Evolutionary conservation across 2,113 vertebrate genomes (phyloP).

Genomic region (mouse (Mus musculus)): DNA sequence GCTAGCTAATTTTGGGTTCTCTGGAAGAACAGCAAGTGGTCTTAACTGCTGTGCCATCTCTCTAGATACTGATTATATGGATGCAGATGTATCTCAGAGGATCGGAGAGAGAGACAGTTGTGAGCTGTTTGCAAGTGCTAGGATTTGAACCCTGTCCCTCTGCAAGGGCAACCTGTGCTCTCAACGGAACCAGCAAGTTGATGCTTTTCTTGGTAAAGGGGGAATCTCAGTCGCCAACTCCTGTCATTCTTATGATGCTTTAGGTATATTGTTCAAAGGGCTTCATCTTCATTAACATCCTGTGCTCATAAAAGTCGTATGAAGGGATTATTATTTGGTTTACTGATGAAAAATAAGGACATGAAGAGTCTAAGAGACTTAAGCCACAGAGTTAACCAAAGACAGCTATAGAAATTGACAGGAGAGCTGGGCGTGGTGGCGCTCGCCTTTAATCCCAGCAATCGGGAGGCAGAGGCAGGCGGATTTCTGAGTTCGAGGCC

Average conservation of each 20-base stretch:
- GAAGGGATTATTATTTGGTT: not conserved
- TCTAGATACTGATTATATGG: too few species aligned
- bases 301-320: not conserved
- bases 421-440: too few species aligned
- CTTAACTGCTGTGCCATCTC: not conserved
- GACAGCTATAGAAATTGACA: not conserved
- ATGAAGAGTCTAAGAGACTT: not conserved
- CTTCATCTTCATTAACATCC: not conserved
- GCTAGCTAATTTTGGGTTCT: too few species aligned
- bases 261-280: not conserved
- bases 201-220: not conserved
- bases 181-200: not conserved
- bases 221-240: not conserved
- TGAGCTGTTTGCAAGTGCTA: not conserved
- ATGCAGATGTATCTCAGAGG: not conserved
- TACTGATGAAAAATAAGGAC: not conserved
- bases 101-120: not conserved
- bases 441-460: too few species aligned
- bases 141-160: not conserved
- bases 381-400: not conserved
- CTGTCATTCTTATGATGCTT: too few species aligned
- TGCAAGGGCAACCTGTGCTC: not conserved
- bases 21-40: too few species aligned
- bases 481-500: too few species aligned
- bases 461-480: too few species aligned